Base-by-base conservation (phyloP, 2,113 vertebrate genomes). In the Equus quagga region DNA sequence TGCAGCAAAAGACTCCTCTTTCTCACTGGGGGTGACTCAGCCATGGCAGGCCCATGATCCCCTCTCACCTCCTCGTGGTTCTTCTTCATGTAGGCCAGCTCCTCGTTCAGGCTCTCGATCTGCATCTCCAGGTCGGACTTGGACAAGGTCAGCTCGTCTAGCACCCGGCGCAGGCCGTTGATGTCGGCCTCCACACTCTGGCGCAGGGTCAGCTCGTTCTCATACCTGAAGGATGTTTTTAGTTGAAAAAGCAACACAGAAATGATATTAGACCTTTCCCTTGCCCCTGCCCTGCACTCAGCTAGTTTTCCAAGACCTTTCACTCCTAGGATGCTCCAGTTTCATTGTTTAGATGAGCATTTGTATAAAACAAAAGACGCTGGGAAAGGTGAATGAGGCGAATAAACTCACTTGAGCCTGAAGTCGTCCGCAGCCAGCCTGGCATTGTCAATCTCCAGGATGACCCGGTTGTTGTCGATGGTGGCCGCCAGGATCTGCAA, bases 11-110 rank as follows among this genome's bases (percentile, higher is more conserved):
- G 44, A n/a, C 54, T 51, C 54, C 36, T 79, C 41, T 12, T 88
- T 44, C 28, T 75, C 79, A 0, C 17, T 28, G 49, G 44, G 70
- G 62, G 12, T 3, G 23, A 21, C 14, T 65, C 56, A 21, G 62
- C 17, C 23, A 13, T 6, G 21, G 70, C 93, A 44, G 14, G 15
- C 60, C 58, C 33, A 0, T 4, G 56, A 9, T 11, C 2, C 41
- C 11, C 17, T 94, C 99, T 99, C 95, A 99, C 99, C 96, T 99
- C 99, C 81, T 99, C 99, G 0, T 99, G 99, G 98, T 99, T 99
- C 99, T 99, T 99, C 99, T 99, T 99, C n/a, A 99, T 97, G 79
- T 99, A 99, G 90, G 99, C 99, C 97, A 99, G 98, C 94, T 99
- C 99, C 96, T 99, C 99, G 3, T 99, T 99, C 93, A 99, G 98